These are phyloP conservation scores for Morpho helenor DNA, from an alignment of 2,888 invertebrate species.

Conservation along the genomic window DNA sequence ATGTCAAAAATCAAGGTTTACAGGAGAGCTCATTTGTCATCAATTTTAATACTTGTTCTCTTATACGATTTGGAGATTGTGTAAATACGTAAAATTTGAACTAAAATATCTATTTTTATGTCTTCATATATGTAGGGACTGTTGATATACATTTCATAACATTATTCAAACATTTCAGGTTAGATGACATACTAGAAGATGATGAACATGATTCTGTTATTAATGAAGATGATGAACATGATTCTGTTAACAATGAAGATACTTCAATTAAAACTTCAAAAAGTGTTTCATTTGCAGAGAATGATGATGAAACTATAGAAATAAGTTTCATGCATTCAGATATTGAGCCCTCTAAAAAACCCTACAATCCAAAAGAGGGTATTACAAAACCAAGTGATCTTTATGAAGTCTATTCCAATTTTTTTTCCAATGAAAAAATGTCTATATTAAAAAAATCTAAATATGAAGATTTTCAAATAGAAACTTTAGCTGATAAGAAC, in stretches of 20 bases:
- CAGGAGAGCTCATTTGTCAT: no score
- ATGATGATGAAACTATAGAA: constrained; percentile 55
- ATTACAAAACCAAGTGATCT: constrained; percentile 68
- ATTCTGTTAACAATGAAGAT: constrained; percentile 1
- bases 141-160: not conserved
- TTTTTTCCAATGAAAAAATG: constrained; percentile 43
- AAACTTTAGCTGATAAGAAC: not conserved
- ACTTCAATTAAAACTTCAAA: constrained; percentile 26
- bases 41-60: no score
- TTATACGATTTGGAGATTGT: no score
- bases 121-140: no score
- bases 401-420: constrained; percentile 48
- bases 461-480: constrained; percentile 30
- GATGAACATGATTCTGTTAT: constrained; percentile 17
- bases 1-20: no score
- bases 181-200: constrained; percentile 51
- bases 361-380: constrained; percentile 47
- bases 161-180: constrained; percentile 33
- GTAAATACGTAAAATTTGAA: no score
- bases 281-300: constrained; percentile 62
- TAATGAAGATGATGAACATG: constrained; percentile 8
- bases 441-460: constrained; percentile 66
- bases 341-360: constrained; percentile 35
- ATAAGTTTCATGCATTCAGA: constrained; percentile 58
- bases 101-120: no score